Percentiles rank a stretch among this genome's conserved stretches.
Evolutionary conservation across 2,888 invertebrate genomes (phyloP).

Genomic region (Plusia festucae): DNA sequence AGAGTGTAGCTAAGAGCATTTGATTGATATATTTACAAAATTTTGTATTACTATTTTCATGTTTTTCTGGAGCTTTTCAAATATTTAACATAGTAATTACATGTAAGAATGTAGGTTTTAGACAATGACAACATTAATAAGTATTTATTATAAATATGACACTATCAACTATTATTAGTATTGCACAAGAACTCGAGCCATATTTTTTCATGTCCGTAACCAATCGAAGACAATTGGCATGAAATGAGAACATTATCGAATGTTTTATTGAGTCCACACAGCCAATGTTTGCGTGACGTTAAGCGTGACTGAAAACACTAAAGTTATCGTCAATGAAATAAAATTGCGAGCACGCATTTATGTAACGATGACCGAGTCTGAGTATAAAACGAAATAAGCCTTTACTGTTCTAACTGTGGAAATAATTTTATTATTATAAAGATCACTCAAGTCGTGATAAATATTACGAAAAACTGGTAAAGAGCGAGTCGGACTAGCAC

Average conservation of each 20-base stretch:
- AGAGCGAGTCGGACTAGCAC: no score
- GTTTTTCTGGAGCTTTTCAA: no score
- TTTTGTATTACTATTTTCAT: no score
- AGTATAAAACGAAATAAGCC: constrained; percentile 33
- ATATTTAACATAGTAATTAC: no score
- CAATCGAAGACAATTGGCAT: constrained; percentile 71
- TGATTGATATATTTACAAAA: no score
- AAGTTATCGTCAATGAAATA: constrained; percentile 61
- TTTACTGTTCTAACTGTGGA: constrained; percentile 19
- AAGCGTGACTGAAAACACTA: constrained; percentile 69
- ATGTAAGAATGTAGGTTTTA: no score
- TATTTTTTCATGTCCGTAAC: constrained; percentile 70
- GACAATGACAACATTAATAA: no score
- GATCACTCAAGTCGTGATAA: not conserved
- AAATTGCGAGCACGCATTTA: constrained; percentile 57
- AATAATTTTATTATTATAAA: constrained; percentile 6
- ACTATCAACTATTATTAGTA: constrained; percentile 15
- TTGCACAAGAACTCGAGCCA: constrained; percentile 62
- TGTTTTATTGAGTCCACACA: constrained; percentile 65
- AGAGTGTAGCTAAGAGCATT: no score
- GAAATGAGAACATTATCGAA: constrained; percentile 73
- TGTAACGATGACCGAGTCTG: constrained; percentile 45
- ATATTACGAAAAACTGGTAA: not conserved
- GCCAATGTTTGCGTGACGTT: constrained; percentile 54
- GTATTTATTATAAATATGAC: not conserved